phyloP scores from a whole-genome alignment of 2,113 vertebrate species.

The Odontophorus gujanensis region DNA sequence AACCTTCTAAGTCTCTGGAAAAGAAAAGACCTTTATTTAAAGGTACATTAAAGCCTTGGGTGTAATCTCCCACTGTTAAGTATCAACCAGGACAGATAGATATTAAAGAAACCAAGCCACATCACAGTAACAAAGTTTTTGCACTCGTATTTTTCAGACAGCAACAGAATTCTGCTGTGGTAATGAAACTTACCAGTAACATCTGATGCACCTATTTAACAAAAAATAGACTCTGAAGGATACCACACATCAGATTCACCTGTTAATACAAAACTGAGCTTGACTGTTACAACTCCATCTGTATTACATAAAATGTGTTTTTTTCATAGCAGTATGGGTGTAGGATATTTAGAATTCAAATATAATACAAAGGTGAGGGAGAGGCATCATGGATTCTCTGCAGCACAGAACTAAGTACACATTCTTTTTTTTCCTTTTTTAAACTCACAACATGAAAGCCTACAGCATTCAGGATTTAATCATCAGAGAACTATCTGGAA shows the following conservation, averaged over 20 bases:
- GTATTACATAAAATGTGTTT: background rate
- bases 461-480: background rate
- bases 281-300: background rate
- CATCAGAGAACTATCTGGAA: background rate
- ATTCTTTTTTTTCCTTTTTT: background rate
- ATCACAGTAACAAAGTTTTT: background rate
- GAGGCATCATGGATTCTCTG: background rate
- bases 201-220: constrained; percentile 20
- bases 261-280: background rate
- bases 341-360: background rate
- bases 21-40: constrained; percentile 51
- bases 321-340: background rate
- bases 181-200: constrained; percentile 69
- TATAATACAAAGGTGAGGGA: background rate
- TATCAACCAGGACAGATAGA: background rate
- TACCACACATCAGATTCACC: background rate
- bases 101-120: constrained; percentile 16
- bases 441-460: background rate
- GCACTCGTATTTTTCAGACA: background rate
- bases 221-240: constrained; percentile 37
- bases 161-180: background rate
- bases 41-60: background rate
- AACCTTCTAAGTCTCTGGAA: background rate
- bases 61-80: background rate
- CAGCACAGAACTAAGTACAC: background rate